Evolutionary conservation across 2,888 invertebrate genomes (phyloP).

Genomic region (Phragmatobia fuliginosa): DNA sequence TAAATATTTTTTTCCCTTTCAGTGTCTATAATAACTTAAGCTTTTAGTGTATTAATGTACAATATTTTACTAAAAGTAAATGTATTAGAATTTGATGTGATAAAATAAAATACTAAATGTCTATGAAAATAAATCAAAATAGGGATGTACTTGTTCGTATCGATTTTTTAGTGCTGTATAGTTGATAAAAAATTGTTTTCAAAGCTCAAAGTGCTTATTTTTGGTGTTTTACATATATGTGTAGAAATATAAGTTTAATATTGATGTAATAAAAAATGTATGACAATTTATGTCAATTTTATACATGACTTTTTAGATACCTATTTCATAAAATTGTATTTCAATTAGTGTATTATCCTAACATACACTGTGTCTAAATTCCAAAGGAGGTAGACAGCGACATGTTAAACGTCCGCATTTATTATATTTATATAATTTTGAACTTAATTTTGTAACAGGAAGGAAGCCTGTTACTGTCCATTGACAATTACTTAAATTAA

Average conservation of each 20-base stretch:
- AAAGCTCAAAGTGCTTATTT: slow-evolving; percentile 1
- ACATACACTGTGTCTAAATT: too few species aligned
- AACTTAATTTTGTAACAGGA: neutral
- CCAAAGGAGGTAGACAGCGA: neutral
- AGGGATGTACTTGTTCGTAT: slow-evolving; percentile 7
- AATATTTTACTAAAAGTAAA: neutral
- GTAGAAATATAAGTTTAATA: slow-evolving; percentile 7
- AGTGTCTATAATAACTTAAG: neutral
- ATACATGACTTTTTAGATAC: slow-evolving; percentile 14
- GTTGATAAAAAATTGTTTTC: slow-evolving; percentile 7
- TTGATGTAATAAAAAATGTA: neutral
- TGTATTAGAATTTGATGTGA: slow-evolving; percentile 12
- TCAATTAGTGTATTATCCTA: neutral
- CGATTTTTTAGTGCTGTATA: slow-evolving; percentile 17
- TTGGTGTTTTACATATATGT: slow-evolving; percentile 1
- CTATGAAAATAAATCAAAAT: slow-evolving; percentile 4
- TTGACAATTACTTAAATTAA: too few species aligned
- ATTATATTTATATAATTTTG: neutral
- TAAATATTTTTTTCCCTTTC: neutral
- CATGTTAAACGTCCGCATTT: neutral
- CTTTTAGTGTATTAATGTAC: neutral
- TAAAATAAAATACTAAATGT: slow-evolving; percentile 13
- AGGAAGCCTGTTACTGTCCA: neutral
- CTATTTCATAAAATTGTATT: neutral
- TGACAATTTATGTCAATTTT: slow-evolving; percentile 21